Conservation (phyloP, 64 coral and sea anemone genomes). For the Montipora foliosa region DNA sequence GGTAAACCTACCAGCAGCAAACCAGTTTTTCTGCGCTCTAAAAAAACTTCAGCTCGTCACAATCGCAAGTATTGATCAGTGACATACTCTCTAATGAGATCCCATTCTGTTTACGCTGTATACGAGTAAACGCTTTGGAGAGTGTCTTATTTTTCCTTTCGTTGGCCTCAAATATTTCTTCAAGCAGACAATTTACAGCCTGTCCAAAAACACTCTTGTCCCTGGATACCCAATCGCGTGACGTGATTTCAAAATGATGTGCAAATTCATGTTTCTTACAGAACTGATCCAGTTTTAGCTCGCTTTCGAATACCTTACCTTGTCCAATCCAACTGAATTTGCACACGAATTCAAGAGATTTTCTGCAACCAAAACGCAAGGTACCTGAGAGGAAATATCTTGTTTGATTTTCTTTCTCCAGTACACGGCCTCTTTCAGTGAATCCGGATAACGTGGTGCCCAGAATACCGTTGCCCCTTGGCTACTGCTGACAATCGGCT, state of each 20-base stretch:
- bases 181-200: constrained; percentile 64
- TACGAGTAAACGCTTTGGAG: too few species aligned
- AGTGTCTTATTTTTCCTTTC: not conserved
- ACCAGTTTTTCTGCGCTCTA: too few species aligned
- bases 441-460: constrained; percentile 5
- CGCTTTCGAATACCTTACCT: constrained; percentile 52
- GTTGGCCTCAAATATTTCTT: constrained; percentile 37
- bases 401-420: constrained; percentile 25
- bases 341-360: constrained; percentile 17
- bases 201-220: constrained; percentile 79
- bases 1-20: too few species aligned
- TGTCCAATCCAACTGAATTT: constrained; percentile 35
- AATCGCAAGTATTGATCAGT: too few species aligned
- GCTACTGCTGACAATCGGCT: constrained; percentile 28
- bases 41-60: too few species aligned
- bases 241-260: constrained; percentile 68
- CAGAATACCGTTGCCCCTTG: constrained; percentile 33
- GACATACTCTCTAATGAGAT: too few species aligned
- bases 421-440: constrained; percentile 9
- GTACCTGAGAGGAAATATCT: constrained; percentile 17
- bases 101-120: too few species aligned
- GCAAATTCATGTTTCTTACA: constrained; percentile 55
- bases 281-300: constrained; percentile 64
- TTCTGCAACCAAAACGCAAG: constrained; percentile 68
- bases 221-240: constrained; percentile 69